Evolutionary conservation across 2,797 vertebrate species (phyloP).

Genomic region (Meriones psammophilus): DNA sequence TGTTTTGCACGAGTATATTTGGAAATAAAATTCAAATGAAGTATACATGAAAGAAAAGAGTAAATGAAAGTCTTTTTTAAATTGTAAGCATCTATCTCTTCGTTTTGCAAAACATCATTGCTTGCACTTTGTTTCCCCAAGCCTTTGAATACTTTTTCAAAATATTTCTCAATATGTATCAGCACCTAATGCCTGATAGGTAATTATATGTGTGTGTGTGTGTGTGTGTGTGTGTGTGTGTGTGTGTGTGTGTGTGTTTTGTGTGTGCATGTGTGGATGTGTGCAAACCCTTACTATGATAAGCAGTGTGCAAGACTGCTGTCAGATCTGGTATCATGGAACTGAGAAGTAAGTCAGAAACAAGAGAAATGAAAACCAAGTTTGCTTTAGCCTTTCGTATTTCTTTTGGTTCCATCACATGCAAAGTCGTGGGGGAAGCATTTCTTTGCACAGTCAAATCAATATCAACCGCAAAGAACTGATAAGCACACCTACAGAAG

Average conservation of each 20-base stretch:
- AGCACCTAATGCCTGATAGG: background rate
- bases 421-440: background rate
- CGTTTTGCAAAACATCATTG: background rate
- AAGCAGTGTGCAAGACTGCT: background rate
- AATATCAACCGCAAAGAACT: background rate
- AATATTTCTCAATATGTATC: background rate
- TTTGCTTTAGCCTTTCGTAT: background rate
- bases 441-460: slow-evolving; percentile 18
- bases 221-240: background rate
- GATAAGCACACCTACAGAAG: background rate
- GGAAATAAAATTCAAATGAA: slow-evolving; percentile 42
- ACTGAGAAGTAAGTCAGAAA: background rate
- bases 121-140: background rate
- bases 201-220: background rate
- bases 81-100: background rate
- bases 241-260: too few relatives aligned
- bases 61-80: background rate
- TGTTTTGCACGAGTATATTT: background rate
- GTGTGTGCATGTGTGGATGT: background rate
- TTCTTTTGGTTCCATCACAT: slow-evolving; percentile 1
- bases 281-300: background rate
- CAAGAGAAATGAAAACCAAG: background rate
- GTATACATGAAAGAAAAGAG: slow-evolving; percentile 17
- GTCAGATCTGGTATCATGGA: background rate
- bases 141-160: slow-evolving; percentile 1